A percentile compares a stretch with the other conserved stretches of the same genome.
phyloP scores from a whole-genome alignment of 2,113 vertebrate genomes.

The Salvator merianae region DNA sequence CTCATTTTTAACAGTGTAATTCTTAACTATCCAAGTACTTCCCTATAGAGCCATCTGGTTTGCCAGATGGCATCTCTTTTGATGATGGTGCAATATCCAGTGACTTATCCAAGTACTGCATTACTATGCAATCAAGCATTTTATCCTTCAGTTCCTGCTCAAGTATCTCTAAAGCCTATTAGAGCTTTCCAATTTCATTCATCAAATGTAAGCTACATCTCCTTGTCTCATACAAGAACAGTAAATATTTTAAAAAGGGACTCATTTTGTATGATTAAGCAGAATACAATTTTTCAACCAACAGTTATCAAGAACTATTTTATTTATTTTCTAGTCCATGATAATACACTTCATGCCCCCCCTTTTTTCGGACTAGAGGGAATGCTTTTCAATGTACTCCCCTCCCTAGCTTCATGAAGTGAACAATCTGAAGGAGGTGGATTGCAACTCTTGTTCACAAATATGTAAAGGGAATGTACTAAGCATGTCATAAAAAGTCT shows the following conservation, averaged over 20 bases:
- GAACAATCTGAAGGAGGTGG: no score
- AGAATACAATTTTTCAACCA: neutral
- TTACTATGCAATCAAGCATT: slow-evolving; percentile 57
- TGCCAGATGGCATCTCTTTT: slow-evolving; percentile 64
- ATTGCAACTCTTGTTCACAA: no score
- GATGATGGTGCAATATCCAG: slow-evolving; percentile 51
- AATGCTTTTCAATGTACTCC: neutral
- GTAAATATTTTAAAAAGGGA: slow-evolving; percentile 13
- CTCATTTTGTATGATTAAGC: neutral
- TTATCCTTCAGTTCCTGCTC: slow-evolving; percentile 56
- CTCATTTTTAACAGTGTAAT: slow-evolving; percentile 33
- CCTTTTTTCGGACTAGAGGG: neutral
- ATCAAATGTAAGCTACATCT: slow-evolving; percentile 29
- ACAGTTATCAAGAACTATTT: neutral
- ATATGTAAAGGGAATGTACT: no score
- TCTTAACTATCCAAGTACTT: slow-evolving; percentile 45
- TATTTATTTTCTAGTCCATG: neutral
- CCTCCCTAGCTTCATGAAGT: no score
- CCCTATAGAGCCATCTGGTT: slow-evolving; percentile 53
- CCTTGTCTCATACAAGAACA: slow-evolving; percentile 29
- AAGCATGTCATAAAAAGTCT: no score
- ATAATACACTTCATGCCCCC: neutral
- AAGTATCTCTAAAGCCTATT: slow-evolving; percentile 29
- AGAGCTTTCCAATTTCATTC: slow-evolving; percentile 42
- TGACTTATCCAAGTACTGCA: slow-evolving; percentile 38